Percentiles rank a stretch among this genome's conserved stretches.
These are phyloP conservation scores for Ectemnius continuus DNA, from an alignment of 2,888 invertebrate species.

Conservation along the genomic window DNA sequence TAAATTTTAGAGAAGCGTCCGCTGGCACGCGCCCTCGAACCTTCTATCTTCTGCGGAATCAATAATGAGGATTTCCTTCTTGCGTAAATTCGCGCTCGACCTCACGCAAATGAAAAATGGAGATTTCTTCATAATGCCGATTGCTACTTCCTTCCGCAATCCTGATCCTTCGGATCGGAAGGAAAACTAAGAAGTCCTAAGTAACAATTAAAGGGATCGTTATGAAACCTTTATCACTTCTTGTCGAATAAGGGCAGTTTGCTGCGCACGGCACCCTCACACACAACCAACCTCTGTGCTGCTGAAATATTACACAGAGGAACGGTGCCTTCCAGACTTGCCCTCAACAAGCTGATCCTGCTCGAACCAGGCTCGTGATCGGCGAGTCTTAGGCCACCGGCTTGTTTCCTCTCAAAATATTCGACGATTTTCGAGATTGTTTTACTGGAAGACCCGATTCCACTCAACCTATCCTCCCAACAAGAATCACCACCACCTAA, in stretches of 20 bases:
- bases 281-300: constrained; percentile 86
- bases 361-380: constrained; percentile 69
- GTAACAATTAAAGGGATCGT: constrained; percentile 35
- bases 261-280: constrained; percentile 92
- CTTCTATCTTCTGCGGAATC: neutral
- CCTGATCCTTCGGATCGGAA: constrained; percentile 13
- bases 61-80: constrained; percentile 3
- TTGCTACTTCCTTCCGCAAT: constrained; percentile 1
- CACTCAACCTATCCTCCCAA: constrained; percentile 83
- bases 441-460: constrained; percentile 78
- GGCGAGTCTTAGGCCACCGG: constrained; percentile 71
- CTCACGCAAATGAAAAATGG: constrained; percentile 16
- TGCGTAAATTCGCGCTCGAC: constrained; percentile 18
- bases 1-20: constrained; percentile 58
- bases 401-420: constrained; percentile 88
- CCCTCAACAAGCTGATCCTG: constrained; percentile 71
- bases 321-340: constrained; percentile 73
- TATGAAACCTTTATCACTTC: constrained; percentile 76
- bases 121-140: constrained; percentile 10
- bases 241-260: constrained; percentile 92
- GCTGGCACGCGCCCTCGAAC: constrained; percentile 22
- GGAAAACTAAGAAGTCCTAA: constrained; percentile 35
- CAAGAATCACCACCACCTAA: constrained; percentile 87
- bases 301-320: constrained; percentile 79
- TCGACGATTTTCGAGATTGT: constrained; percentile 90